Evolutionary conservation across 2,888 invertebrate genomes (phyloP), one percentile per base, ranked within the genome.

Genomic region (Andrena fulva): DNA sequence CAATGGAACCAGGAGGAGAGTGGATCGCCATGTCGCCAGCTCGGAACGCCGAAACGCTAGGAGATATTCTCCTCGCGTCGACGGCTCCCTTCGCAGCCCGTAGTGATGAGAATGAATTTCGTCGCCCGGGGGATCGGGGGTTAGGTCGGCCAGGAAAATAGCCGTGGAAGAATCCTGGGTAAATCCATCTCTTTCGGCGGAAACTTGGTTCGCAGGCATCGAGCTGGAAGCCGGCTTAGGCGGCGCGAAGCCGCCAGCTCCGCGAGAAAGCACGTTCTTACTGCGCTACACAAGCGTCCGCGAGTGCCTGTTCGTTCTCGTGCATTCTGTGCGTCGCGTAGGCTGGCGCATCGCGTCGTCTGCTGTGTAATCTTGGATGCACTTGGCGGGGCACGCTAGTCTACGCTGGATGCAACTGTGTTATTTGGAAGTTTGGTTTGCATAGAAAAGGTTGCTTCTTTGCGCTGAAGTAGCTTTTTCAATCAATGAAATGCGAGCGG

Each of bases 141-240:
- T n/a, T 4, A 66, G 59, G 20, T 59, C 59, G 59, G 42, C 52
- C 31, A 35, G 75, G 52, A 63, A 70, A 81, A 81, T 66, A 77
- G 76, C 74, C 71, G 60, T 35, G 56, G 73, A 77, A 77, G 82
- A 85, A 79, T 69, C 63, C 54, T 5, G 27, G 68, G 82, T 71
- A 74, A 87, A 84, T 87, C 68, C 78, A 74, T 87, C 86, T 87
- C 78, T 87, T 87, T 87, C 86, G 78, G 20, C 60, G 86, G 50
- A 77, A 82, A 77, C 75, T 82, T 77, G 63, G 73, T 85, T 63
- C 77, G 71, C 59, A 52, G 63, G 60, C 73, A 54, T 64, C 73
- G 69, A 56, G 56, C 73, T 84, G 84, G 63, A 71, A 80, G 85
- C 66, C 42, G 60, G 80, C 73, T 84, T 85, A 77, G 80, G 80